Conservation (phyloP, 2,888 invertebrate species). For the Apamea crenata region DNA sequence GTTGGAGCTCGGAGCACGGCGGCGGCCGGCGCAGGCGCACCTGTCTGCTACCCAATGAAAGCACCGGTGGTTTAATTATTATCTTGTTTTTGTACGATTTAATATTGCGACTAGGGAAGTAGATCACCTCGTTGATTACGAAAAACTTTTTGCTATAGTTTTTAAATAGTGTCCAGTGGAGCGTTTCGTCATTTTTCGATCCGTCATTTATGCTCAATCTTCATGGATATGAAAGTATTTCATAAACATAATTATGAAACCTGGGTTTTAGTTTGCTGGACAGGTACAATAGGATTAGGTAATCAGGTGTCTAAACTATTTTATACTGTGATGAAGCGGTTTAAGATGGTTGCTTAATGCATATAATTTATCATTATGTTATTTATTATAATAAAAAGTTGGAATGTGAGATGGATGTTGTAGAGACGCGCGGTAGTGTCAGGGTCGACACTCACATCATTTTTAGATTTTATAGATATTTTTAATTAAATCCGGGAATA, state of each 20-base stretch:
- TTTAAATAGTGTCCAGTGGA: constrained; percentile 80
- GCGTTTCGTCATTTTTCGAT: constrained; percentile 80
- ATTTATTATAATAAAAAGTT: constrained; percentile 68
- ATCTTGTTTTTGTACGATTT: constrained; percentile 85
- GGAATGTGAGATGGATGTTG: constrained; percentile 58
- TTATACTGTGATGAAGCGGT: constrained; percentile 35
- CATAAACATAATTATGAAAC: constrained; percentile 75
- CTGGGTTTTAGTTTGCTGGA: constrained; percentile 26
- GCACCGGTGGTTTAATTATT: constrained; percentile 86
- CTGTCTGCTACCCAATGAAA: constrained; percentile 81
- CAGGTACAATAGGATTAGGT: constrained; percentile 51
- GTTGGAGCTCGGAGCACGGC: constrained; percentile 71
- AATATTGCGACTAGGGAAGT: constrained; percentile 87
- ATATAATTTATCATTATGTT: constrained; percentile 44
- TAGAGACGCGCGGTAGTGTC: constrained; percentile 7
- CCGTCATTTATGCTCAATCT: constrained; percentile 75
- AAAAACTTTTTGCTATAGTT: constrained; percentile 86
- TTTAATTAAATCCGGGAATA: background rate
- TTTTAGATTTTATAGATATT: background rate
- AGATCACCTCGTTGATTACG: constrained; percentile 88
- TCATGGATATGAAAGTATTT: constrained; percentile 78
- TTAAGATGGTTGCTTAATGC: constrained; percentile 44
- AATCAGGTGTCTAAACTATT: constrained; percentile 43
- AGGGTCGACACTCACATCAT: constrained; percentile 30
- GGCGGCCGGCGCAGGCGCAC: constrained; percentile 72